Conservation (phyloP, 2,113 vertebrate genomes). For the Scortum barcoo region DNA sequence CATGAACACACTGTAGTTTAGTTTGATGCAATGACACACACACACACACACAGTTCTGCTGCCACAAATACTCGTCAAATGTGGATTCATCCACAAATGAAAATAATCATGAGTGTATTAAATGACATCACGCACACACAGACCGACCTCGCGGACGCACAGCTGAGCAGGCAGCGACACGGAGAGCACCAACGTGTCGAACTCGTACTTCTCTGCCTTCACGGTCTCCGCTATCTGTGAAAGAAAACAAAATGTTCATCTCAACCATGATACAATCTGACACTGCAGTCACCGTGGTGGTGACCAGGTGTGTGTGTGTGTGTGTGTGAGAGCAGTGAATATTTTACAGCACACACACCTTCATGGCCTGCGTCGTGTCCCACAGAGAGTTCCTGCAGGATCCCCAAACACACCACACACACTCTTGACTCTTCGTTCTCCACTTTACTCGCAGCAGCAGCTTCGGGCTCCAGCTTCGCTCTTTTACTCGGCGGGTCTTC, state of each 20-base stretch:
- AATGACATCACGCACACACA: neutral
- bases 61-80: too few relatives aligned
- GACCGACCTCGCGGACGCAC: conserved; percentile 94
- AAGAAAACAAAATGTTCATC: neutral
- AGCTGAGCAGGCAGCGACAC: conserved; percentile 96
- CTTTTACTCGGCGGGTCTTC: conserved; percentile 88
- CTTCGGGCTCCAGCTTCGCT: conserved; percentile 80
- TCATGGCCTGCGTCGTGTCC: conserved; percentile 84
- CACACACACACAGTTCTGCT: too few relatives aligned
- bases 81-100: neutral
- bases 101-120: neutral
- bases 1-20: too few relatives aligned
- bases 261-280: neutral
- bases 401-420: conserved; percentile 92
- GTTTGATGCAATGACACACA: too few relatives aligned
- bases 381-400: conserved; percentile 92
- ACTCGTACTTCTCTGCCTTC: conserved; percentile 87
- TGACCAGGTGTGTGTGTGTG: too few relatives aligned
- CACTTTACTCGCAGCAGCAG: neutral
- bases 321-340: too few relatives aligned
- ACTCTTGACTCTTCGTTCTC: conserved; percentile 49
- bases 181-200: conserved; percentile 91
- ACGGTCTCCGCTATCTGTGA: conserved; percentile 90
- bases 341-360: conserved; percentile 82
- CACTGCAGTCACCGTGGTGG: fast-evolving